phyloP scores from a whole-genome alignment of 2,113 vertebrate species.

The Balaenoptera acutorostrata region DNA sequence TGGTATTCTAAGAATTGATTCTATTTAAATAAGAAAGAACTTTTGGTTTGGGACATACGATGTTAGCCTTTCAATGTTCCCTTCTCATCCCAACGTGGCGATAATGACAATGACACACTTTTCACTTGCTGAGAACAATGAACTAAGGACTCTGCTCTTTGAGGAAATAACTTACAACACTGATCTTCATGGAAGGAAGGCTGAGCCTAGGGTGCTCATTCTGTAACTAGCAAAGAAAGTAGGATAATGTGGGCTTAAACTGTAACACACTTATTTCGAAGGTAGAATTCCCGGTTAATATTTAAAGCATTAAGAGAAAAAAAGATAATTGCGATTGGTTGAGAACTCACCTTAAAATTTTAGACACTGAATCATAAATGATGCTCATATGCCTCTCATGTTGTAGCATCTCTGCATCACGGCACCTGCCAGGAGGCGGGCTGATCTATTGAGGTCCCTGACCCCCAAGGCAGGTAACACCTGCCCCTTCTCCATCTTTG shows the following conservation, averaged over 20 bases:
- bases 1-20: neutral
- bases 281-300: neutral
- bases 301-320: neutral
- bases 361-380: neutral
- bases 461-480: neutral
- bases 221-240: neutral
- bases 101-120: neutral
- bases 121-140: neutral
- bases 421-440: neutral
- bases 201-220: neutral
- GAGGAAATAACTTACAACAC: neutral
- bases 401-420: rapidly evolving
- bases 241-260: neutral
- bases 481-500: neutral
- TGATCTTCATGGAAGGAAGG: neutral
- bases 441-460: neutral
- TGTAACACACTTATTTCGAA: neutral
- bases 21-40: neutral
- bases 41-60: neutral
- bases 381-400: rapidly evolving
- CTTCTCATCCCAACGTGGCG: neutral
- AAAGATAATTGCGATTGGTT: neutral
- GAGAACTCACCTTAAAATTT: neutral
- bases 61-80: neutral
- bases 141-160: neutral